phyloP scores from a whole-genome alignment of 1,140 invertebrate species.

The Berghia stephanieae region DNA sequence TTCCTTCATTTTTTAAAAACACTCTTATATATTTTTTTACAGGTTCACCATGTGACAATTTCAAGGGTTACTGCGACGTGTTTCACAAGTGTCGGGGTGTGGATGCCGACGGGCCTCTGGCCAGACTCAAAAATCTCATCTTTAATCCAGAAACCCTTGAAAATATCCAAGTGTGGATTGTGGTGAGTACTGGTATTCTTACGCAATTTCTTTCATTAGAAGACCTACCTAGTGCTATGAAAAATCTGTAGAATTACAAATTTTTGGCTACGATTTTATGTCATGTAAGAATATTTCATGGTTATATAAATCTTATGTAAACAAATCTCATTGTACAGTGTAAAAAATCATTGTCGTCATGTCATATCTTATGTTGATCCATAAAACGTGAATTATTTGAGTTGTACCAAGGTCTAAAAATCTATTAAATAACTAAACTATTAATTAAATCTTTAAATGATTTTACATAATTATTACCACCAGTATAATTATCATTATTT shows the following conservation, averaged over 20 bases:
- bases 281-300: background rate
- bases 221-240: background rate
- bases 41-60: constrained; percentile 97
- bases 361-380: no score
- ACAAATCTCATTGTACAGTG: no score
- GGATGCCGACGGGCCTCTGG: constrained; percentile 96
- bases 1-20: no score
- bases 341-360: no score
- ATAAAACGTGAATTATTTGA: no score
- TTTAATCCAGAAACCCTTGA: constrained; percentile 89
- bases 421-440: no score
- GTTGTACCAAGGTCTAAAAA: no score
- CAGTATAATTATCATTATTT: background rate
- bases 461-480: no score
- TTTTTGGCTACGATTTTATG: background rate
- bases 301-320: no score
- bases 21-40: constrained; percentile 67
- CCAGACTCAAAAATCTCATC: constrained; percentile 94
- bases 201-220: background rate
- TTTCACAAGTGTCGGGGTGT: constrained; percentile 97
- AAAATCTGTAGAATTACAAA: no score
- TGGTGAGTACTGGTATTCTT: no score
- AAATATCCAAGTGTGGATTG: constrained; percentile 64
- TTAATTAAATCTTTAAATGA: no score
- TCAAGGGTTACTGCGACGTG: constrained; percentile 95